A percentile compares a stretch with the other conserved stretches of the same genome.
Evolutionary conservation across 2,113 vertebrate species (phyloP).

Genomic region (Piprites chloris): DNA sequence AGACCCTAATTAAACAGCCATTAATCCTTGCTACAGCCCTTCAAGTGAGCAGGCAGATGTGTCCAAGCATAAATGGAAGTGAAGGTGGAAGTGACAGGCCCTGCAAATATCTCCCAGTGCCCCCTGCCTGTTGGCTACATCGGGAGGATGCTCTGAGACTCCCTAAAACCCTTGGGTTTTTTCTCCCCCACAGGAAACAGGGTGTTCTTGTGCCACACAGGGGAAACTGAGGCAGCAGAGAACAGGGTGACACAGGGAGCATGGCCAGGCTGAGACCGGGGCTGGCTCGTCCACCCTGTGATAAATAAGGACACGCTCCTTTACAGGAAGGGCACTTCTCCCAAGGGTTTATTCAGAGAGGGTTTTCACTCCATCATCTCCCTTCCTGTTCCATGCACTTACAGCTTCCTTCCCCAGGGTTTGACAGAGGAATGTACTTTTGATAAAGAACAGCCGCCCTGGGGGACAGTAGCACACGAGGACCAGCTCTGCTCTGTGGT

Average conservation of each 20-base stretch:
- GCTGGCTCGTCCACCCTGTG: neutral
- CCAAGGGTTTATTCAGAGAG: neutral
- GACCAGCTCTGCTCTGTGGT: neutral
- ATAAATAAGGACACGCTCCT: neutral
- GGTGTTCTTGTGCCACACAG: rapidly evolving
- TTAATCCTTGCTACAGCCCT: neutral
- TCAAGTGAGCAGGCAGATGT: neutral
- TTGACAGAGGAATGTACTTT: neutral
- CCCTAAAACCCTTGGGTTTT: neutral
- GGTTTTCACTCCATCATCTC: neutral
- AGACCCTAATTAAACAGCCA: neutral
- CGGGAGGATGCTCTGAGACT: neutral
- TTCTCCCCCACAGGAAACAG: rapidly evolving
- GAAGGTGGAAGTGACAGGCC: rapidly evolving
- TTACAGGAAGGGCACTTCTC: neutral
- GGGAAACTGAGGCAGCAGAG: neutral
- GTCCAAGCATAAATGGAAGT: rapidly evolving
- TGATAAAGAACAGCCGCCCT: neutral
- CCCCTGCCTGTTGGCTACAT: rapidly evolving
- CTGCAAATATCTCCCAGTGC: neutral
- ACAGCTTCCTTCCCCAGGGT: neutral
- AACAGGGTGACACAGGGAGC: rapidly evolving
- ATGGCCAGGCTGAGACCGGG: rapidly evolving
- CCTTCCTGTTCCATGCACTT: neutral
- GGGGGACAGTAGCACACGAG: rapidly evolving